These are phyloP conservation scores for Calosoma granatense DNA, from an alignment of 1,140 invertebrate genomes.

Conservation along the genomic window DNA sequence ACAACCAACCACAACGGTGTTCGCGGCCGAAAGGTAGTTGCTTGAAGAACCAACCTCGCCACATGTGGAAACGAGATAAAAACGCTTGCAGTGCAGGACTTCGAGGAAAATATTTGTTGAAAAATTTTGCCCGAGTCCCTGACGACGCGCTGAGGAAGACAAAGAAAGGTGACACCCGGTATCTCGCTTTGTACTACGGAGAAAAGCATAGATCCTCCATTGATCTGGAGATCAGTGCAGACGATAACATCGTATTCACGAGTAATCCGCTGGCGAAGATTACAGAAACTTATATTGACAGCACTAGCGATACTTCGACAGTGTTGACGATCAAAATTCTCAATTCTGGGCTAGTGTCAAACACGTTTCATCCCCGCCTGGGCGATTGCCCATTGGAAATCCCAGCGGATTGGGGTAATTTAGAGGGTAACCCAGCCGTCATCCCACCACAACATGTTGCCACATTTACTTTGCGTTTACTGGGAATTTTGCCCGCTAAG, in stretches of 20 bases:
- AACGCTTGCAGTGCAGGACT: constrained; percentile 22
- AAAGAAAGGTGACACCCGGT: constrained; percentile 30
- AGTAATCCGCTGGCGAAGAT: constrained; percentile 31
- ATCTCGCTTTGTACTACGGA: constrained; percentile 31
- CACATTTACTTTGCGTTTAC: constrained; percentile 32
- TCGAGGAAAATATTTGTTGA: constrained; percentile 38
- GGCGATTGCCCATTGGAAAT: constrained; percentile 35
- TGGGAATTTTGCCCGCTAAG: constrained; percentile 26
- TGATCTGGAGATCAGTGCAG: constrained; percentile 35
- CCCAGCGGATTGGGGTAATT: constrained; percentile 32
- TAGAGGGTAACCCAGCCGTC: constrained; percentile 27
- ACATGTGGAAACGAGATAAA: constrained; percentile 38
- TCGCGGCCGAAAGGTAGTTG: constrained; percentile 32
- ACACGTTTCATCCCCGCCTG: constrained; percentile 32
- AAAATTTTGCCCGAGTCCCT: constrained; percentile 36
- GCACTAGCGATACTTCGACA: constrained; percentile 30
- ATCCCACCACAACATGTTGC: constrained; percentile 36
- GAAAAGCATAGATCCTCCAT: constrained; percentile 31
- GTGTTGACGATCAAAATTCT: constrained; percentile 34
- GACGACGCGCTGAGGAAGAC: constrained; percentile 22
- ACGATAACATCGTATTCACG: constrained; percentile 34
- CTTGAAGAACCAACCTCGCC: constrained; percentile 38
- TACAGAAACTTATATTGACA: constrained; percentile 36
- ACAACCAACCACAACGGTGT: constrained; percentile 37
- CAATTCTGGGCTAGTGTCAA: constrained; percentile 33